These are phyloP conservation scores for Sebastes diaconus DNA, from an alignment of 2,797 vertebrate genomes.

Conservation along the genomic window DNA sequence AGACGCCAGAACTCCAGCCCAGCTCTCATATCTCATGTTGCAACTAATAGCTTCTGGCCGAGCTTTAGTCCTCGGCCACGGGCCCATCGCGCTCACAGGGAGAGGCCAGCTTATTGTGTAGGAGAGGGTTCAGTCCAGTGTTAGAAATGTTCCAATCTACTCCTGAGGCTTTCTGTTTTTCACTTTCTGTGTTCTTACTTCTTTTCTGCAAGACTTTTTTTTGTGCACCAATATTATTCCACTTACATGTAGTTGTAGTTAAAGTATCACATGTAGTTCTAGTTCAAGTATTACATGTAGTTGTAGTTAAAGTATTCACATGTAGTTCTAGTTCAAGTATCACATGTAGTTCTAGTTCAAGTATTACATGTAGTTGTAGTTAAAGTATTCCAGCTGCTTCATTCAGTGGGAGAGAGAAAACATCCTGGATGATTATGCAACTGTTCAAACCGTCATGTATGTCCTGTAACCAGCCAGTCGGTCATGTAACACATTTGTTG, in stretches of 20 bases:
- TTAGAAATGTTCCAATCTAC: not conserved
- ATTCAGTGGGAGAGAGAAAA: constrained; percentile 3
- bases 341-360: too few species aligned
- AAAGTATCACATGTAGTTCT: rapidly evolving
- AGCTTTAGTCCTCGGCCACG: constrained; percentile 54
- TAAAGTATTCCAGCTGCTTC: not conserved
- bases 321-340: too few species aligned
- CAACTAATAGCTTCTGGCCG: constrained; percentile 74
- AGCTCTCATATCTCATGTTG: constrained; percentile 77
- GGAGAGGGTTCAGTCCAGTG: constrained; percentile 15
- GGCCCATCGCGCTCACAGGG: constrained; percentile 39
- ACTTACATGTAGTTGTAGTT: not conserved
- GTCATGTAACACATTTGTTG: constrained; percentile 13
- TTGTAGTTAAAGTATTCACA: too few species aligned
- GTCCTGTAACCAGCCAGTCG: not conserved
- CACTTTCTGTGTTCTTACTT: not conserved
- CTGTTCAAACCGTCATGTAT: constrained; percentile 13
- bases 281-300: too few species aligned
- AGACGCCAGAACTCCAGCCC: constrained; percentile 85
- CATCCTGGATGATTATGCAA: constrained; percentile 25
- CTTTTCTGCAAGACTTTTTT: not conserved
- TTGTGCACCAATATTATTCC: not conserved
- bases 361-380: not conserved
- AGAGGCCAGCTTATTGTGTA: constrained; percentile 11
- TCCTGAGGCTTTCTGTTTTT: not conserved